Conservation (phyloP, 2,113 vertebrate species). For the Cercocebus atys region DNA sequence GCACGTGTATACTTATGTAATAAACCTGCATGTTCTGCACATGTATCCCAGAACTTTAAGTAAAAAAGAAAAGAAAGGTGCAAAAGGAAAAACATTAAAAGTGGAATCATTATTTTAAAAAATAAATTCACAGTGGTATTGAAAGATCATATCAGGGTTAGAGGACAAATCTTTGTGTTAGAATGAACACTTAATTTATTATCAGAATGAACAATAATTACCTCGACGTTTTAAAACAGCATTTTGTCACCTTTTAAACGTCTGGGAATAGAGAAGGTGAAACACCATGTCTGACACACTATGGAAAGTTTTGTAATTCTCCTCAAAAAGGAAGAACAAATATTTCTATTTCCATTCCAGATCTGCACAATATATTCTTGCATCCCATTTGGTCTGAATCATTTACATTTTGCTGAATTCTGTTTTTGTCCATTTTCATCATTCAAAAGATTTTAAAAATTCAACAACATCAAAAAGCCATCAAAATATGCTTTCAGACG, state of each 20-base stretch:
- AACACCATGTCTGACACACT: background rate
- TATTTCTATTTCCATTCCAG: slow-evolving; percentile 59
- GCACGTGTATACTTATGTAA: too few species aligned
- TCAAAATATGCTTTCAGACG: slow-evolving; percentile 74
- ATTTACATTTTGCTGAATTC: slow-evolving; percentile 81
- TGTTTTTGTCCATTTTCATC: slow-evolving; percentile 74
- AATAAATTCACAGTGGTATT: background rate
- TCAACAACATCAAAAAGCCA: slow-evolving; percentile 55
- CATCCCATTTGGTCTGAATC: slow-evolving; percentile 68
- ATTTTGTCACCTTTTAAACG: slow-evolving; percentile 55
- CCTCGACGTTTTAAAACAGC: slow-evolving; percentile 31
- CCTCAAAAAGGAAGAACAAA: slow-evolving; percentile 56
- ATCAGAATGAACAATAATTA: slow-evolving; percentile 41
- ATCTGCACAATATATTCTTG: slow-evolving; percentile 53
- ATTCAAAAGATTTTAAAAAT: slow-evolving; percentile 59
- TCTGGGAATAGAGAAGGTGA: slow-evolving; percentile 22
- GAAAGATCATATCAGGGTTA: slow-evolving; percentile 12
- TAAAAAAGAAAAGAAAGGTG: background rate
- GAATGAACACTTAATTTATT: slow-evolving; percentile 41
- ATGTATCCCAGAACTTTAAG: too few species aligned
- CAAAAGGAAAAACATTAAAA: slow-evolving; percentile 1
- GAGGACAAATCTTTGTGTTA: background rate
- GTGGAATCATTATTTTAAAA: background rate
- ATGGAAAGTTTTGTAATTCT: slow-evolving; percentile 45
- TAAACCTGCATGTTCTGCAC: too few species aligned